Conservation (phyloP, 1,140 invertebrate genomes). For the Euwallacea fornicatus region DNA sequence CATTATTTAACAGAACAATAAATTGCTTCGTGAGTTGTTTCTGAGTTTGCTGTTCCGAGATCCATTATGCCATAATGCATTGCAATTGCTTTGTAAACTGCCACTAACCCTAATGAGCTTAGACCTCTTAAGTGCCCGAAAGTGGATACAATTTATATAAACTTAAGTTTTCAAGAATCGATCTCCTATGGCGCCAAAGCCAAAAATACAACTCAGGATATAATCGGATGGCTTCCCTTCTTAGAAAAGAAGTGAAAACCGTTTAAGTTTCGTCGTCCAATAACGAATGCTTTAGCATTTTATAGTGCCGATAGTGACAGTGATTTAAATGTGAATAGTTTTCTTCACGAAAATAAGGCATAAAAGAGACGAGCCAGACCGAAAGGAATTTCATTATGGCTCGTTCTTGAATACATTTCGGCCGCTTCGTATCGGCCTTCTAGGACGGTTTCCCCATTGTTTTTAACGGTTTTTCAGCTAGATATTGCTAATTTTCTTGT, state of each 20-base stretch:
- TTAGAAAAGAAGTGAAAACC: slow-evolving; percentile 23
- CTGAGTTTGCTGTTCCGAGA: too few species aligned
- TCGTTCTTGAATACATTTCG: slow-evolving; percentile 17
- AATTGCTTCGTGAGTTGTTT: too few species aligned
- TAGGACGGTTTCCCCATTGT: too few species aligned
- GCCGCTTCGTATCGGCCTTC: too few species aligned
- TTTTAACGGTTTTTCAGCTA: too few species aligned
- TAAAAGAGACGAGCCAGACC: slow-evolving; percentile 19
- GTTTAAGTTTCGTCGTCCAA: slow-evolving; percentile 23
- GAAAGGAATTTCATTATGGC: slow-evolving; percentile 26
- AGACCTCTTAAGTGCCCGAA: too few species aligned
- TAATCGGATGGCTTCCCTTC: slow-evolving; percentile 19
- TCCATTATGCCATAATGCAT: too few species aligned
- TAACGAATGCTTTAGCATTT: slow-evolving; percentile 24
- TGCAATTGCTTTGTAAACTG: too few species aligned
- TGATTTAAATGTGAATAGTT: slow-evolving; percentile 34
- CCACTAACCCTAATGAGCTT: too few species aligned
- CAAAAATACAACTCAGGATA: slow-evolving; percentile 2
- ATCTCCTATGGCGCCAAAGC: slow-evolving; percentile 3
- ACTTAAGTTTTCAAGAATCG: not conserved
- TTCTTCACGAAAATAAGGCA: slow-evolving; percentile 22
- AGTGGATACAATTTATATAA: too few species aligned
- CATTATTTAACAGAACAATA: too few species aligned
- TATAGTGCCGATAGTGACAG: slow-evolving; percentile 33
- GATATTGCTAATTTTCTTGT: too few species aligned